Percentiles rank a stretch among this genome's conserved stretches.
Conservation (phyloP, 2,113 vertebrate species). For the Aegithalos caudatus region DNA sequence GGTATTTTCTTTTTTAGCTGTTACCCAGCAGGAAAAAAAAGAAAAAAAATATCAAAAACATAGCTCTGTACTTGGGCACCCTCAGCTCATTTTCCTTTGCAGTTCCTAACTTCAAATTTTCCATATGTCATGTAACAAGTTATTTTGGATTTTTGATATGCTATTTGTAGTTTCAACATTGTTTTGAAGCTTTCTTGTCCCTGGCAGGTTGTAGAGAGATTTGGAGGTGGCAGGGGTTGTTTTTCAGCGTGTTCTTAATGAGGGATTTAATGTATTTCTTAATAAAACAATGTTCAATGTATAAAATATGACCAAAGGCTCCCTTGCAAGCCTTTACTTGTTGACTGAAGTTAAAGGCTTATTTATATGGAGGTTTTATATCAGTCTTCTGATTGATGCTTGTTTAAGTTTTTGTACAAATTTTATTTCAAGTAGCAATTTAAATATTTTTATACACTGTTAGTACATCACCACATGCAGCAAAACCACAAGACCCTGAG, state of each 20-base stretch:
- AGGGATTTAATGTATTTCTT: background rate
- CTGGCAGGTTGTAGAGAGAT: background rate
- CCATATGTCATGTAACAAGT: background rate
- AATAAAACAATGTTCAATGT: background rate
- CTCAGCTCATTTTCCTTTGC: background rate
- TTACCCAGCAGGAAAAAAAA: background rate
- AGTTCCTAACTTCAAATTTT: background rate
- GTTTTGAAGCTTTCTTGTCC: background rate
- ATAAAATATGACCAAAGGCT: background rate
- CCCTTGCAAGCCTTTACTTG: slow-evolving; percentile 5
- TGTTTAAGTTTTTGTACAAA: slow-evolving; percentile 19
- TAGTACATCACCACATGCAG: background rate
- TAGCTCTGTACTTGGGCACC: background rate
- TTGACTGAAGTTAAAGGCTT: background rate
- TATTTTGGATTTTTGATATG: background rate
- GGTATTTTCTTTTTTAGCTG: background rate
- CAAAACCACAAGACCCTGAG: slow-evolving; percentile 18
- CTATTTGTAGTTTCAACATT: background rate
- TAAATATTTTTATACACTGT: slow-evolving; percentile 5
- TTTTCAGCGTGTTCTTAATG: background rate
- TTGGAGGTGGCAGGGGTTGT: background rate
- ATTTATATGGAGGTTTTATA: background rate
- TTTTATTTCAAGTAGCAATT: slow-evolving; percentile 11
- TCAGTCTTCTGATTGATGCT: background rate
- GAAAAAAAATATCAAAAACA: background rate